A percentile compares a stretch with the other conserved stretches of the same genome.
Evolutionary conservation across 2,797 vertebrate genomes (phyloP).

Genomic region (Acanthurus tractus): DNA sequence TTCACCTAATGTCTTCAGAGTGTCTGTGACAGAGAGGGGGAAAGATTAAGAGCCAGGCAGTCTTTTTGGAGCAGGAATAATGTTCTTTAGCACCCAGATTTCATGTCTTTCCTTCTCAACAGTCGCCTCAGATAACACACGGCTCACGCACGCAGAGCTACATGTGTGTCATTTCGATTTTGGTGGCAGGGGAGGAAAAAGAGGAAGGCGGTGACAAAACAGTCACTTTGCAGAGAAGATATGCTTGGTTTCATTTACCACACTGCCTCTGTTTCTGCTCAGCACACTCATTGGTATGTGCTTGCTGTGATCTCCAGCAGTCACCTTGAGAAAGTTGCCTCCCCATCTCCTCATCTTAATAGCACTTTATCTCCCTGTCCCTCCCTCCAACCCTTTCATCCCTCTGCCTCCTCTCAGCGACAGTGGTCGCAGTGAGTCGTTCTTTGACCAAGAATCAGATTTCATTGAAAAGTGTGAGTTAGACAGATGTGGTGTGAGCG

Average conservation of each 20-base stretch:
- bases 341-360: slow-evolving; percentile 70
- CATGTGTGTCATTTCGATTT: slow-evolving; percentile 20
- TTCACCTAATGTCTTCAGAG: slow-evolving; percentile 45
- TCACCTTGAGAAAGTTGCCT: slow-evolving; percentile 73
- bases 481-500: slow-evolving; percentile 39
- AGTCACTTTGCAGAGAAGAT: slow-evolving; percentile 30
- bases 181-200: slow-evolving; percentile 2
- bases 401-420: slow-evolving; percentile 31
- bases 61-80: slow-evolving; percentile 28
- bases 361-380: slow-evolving; percentile 60
- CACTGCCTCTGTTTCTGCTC: slow-evolving; percentile 35
- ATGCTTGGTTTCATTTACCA: slow-evolving; percentile 36
- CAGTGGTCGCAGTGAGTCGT: slow-evolving; percentile 35
- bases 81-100: slow-evolving; percentile 22
- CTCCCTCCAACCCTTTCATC: slow-evolving; percentile 10
- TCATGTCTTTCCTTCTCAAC: slow-evolving; percentile 7
- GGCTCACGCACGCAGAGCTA: not conserved
- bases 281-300: slow-evolving; percentile 72
- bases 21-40: slow-evolving; percentile 23
- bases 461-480: slow-evolving; percentile 65
- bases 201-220: slow-evolving; percentile 17
- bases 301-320: slow-evolving; percentile 60
- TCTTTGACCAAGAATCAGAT: slow-evolving; percentile 55
- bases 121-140: slow-evolving; percentile 15
- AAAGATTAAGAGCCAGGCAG: slow-evolving; percentile 13